phyloP scores from a whole-genome alignment of 2,888 invertebrate genomes.

The Scaptomyza tumidula region DNA sequence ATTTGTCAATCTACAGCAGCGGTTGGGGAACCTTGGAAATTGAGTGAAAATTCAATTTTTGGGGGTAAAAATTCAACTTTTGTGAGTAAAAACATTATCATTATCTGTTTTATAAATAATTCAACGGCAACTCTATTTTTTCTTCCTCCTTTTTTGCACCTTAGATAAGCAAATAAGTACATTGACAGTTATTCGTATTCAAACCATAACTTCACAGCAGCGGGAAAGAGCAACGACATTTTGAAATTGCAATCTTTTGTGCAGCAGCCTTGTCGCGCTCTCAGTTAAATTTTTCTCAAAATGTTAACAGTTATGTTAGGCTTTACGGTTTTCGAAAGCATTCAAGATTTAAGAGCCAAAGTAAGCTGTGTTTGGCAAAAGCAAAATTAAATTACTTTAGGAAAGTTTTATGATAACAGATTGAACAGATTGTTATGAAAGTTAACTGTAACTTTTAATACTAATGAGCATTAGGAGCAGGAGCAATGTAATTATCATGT shows the following conservation, averaged over 20 bases:
- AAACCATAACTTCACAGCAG: background rate
- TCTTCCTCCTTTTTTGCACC: background rate
- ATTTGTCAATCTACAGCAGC: slow-evolving; percentile 24
- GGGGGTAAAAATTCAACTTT: too few species aligned
- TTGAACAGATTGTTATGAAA: background rate
- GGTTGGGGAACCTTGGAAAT: too few species aligned
- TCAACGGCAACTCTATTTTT: too few species aligned
- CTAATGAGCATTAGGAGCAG: slow-evolving; percentile 1
- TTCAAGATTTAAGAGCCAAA: background rate
- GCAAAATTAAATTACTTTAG: background rate
- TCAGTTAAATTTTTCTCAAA: slow-evolving; percentile 21
- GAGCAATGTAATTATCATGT: slow-evolving; percentile 34
- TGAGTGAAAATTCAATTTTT: too few species aligned
- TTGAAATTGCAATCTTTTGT: slow-evolving; percentile 14
- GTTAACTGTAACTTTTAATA: background rate
- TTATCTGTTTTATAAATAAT: too few species aligned
- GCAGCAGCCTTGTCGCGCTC: slow-evolving; percentile 20
- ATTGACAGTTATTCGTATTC: background rate
- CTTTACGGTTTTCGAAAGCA: background rate
- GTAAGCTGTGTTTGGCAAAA: background rate
- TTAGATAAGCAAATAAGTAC: background rate
- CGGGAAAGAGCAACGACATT: slow-evolving; percentile 11
- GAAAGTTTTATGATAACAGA: background rate
- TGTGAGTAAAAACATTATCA: too few species aligned
- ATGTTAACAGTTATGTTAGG: slow-evolving; percentile 34